These are phyloP conservation scores for Drosophila kokeensis DNA, from an alignment of 2,888 invertebrate species.

Conservation along the genomic window DNA sequence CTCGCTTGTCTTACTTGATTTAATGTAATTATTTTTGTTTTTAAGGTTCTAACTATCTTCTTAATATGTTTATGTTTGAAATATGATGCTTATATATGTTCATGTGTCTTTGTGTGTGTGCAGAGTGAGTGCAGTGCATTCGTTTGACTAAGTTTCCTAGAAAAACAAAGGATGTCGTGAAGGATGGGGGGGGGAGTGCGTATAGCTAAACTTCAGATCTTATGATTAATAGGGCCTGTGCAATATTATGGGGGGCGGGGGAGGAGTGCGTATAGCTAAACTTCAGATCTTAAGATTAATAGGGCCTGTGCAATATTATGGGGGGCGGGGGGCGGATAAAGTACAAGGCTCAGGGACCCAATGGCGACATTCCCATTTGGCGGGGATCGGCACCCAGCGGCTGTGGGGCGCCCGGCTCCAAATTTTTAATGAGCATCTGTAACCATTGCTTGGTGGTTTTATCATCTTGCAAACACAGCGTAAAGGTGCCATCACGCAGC, in stretches of 20 bases:
- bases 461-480: constrained; percentile 96
- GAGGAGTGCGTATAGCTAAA: not conserved
- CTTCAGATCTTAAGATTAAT: not conserved
- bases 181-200: no score
- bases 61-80: not conserved
- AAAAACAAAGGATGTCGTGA: no score
- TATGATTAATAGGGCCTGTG: no score
- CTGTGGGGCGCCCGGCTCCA: constrained; percentile 89
- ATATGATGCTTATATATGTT: constrained; percentile 3
- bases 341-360: constrained; percentile 65
- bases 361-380: constrained; percentile 88
- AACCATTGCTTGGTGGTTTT: constrained; percentile 99
- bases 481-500: constrained; percentile 97
- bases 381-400: constrained; percentile 86
- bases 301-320: constrained; percentile 20
- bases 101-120: constrained; percentile 5
- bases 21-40: not conserved
- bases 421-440: constrained; percentile 95
- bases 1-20: not conserved
- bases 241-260: no score
- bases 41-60: constrained; percentile 3
- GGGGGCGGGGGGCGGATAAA: not conserved
- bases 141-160: no score
- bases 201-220: no score
- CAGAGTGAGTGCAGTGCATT: constrained; percentile 8